phyloP scores from a whole-genome alignment of 2,888 invertebrate genomes.

The Anthrax anthrax region DNA sequence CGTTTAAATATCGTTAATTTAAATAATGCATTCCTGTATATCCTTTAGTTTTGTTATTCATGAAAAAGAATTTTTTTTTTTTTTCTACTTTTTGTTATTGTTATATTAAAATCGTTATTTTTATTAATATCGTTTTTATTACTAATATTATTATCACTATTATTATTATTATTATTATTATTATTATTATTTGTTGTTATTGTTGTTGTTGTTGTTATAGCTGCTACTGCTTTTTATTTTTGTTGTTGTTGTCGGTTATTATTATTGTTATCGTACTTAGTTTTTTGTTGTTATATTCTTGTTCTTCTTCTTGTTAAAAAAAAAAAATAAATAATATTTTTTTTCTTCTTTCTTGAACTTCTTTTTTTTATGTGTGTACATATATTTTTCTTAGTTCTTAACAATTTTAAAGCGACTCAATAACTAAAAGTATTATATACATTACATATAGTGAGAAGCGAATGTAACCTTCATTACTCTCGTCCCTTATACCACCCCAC shows the following conservation, averaged over 20 bases:
- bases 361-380: conserved; percentile 4
- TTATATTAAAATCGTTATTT: too few species aligned
- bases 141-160: too few species aligned
- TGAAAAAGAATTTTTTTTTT: too few species aligned
- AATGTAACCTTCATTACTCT: conserved; percentile 21
- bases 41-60: too few species aligned
- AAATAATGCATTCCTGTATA: too few species aligned
- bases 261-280: not conserved
- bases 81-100: too few species aligned
- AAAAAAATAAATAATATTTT: too few species aligned
- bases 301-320: too few species aligned
- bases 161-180: too few species aligned
- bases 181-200: not conserved
- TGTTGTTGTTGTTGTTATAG: not conserved
- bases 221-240: not conserved
- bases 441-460: conserved; percentile 22
- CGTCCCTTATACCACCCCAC: conserved; percentile 16
- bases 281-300: too few species aligned
- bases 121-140: too few species aligned
- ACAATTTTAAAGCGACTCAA: conserved; percentile 25
- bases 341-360: not conserved
- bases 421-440: conserved; percentile 24
- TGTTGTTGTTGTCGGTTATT: not conserved
- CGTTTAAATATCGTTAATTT: too few species aligned
- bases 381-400: conserved; percentile 19